Evolutionary conservation across 2,797 vertebrate species (phyloP).

Genomic region (Hipposideros larvatus): DNA sequence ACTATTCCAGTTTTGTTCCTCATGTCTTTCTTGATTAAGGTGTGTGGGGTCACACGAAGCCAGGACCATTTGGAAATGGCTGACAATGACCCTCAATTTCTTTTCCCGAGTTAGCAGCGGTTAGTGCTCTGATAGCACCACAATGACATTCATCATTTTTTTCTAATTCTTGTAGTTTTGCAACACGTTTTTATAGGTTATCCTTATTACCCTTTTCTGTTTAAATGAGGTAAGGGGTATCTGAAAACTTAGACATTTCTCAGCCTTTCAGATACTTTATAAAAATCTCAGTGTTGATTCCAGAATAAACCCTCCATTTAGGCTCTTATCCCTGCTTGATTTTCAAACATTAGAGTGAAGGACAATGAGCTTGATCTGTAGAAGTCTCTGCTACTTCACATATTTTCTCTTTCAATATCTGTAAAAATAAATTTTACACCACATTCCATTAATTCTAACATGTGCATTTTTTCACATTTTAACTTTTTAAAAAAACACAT

Average conservation of each 20-base stretch:
- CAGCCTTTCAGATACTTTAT: neutral
- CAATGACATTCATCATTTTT: neutral
- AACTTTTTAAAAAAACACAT: neutral
- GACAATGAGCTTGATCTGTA: neutral
- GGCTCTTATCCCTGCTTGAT: neutral
- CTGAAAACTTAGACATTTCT: neutral
- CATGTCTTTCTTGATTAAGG: neutral
- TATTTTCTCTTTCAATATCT: neutral
- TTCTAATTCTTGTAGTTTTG: neutral
- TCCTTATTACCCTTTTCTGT: neutral
- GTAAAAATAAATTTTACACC: neutral
- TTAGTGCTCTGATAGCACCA: neutral
- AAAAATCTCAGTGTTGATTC: neutral
- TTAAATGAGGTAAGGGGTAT: neutral
- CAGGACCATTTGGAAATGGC: neutral
- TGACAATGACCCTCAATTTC: neutral
- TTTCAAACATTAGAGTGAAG: neutral
- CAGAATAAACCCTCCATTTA: neutral
- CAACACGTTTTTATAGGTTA: neutral
- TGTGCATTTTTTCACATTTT: neutral
- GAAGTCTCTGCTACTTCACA: neutral
- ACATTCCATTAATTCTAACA: neutral
- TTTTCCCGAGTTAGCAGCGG: neutral
- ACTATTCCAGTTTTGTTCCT: neutral
- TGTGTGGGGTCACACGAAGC: neutral